phyloP scores from a whole-genome alignment of 1,140 invertebrate species.

The Bombus waltoni region DNA sequence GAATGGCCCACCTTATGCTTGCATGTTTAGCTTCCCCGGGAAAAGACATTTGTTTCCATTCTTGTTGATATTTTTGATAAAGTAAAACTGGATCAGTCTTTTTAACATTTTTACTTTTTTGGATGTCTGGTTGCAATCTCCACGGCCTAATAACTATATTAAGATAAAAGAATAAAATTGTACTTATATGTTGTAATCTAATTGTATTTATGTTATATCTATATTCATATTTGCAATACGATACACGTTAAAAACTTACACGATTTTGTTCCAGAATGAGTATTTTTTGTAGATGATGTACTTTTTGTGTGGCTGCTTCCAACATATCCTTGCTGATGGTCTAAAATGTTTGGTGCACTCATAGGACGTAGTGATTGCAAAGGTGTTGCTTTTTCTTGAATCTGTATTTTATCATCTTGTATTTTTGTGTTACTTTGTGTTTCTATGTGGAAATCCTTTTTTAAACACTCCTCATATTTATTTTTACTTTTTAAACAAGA shows the following conservation, averaged over 20 bases:
- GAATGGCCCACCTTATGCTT: slow-evolving; percentile 85
- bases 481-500: background rate
- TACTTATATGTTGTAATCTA: background rate
- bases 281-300: slow-evolving; percentile 64
- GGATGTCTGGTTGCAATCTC: slow-evolving; percentile 73
- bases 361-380: slow-evolving; percentile 19
- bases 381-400: background rate
- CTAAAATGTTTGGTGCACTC: slow-evolving; percentile 58
- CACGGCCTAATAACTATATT: slow-evolving; percentile 82
- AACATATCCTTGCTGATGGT: slow-evolving; percentile 59
- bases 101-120: slow-evolving; percentile 61
- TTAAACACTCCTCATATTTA: background rate
- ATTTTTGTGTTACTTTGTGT: slow-evolving; percentile 1
- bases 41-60: slow-evolving; percentile 89
- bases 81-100: slow-evolving; percentile 88
- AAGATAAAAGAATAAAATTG: slow-evolving; percentile 30
- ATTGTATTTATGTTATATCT: background rate
- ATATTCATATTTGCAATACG: background rate
- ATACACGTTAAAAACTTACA: slow-evolving; percentile 64
- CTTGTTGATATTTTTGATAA: slow-evolving; percentile 89
- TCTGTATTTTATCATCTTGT: background rate
- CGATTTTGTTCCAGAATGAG: slow-evolving; percentile 67
- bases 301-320: slow-evolving; percentile 53
- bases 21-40: slow-evolving; percentile 86
- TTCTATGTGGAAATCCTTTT: background rate